These are phyloP conservation scores for Papilio demoleus DNA, from an alignment of 2,888 invertebrate species.

Conservation along the genomic window DNA sequence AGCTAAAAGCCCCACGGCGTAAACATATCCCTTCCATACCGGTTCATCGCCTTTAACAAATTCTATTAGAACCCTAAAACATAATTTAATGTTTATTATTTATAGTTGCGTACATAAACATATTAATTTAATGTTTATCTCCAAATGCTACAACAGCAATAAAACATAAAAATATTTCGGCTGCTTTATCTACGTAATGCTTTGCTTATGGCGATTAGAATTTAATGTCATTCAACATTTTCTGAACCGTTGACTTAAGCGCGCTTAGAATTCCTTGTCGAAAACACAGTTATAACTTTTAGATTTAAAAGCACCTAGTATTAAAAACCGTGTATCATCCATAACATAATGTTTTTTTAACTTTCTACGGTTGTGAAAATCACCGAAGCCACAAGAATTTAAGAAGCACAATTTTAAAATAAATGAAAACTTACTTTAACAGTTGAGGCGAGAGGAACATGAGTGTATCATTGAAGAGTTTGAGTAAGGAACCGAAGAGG, in stretches of 20 bases:
- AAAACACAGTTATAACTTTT: background rate
- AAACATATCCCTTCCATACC: conserved; percentile 94
- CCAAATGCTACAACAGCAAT: too few relatives aligned
- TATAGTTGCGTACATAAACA: conserved; percentile 3
- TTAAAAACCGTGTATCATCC: background rate
- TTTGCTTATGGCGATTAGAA: background rate
- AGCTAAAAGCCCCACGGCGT: conserved; percentile 88
- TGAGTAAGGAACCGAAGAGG: conserved; percentile 92
- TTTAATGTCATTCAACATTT: background rate
- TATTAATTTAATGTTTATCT: background rate
- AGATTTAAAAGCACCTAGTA: too few relatives aligned
- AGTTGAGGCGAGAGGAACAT: conserved; percentile 96
- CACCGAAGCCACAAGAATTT: too few relatives aligned
- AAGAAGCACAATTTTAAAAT: too few relatives aligned
- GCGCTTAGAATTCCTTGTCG: background rate
- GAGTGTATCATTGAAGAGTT: conserved; percentile 91
- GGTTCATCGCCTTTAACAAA: conserved; percentile 86
- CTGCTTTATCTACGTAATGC: background rate
- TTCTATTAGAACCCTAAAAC: conserved; percentile 86
- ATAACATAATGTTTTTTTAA: too few relatives aligned
- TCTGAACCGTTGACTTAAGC: background rate
- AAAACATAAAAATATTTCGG: background rate
- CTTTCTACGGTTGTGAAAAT: too few relatives aligned
- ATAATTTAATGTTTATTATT: conserved; percentile 15
- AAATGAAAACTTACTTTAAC: conserved; percentile 86